phyloP scores from a whole-genome alignment of 2,113 vertebrate species.

The Hystrix brachyura region DNA sequence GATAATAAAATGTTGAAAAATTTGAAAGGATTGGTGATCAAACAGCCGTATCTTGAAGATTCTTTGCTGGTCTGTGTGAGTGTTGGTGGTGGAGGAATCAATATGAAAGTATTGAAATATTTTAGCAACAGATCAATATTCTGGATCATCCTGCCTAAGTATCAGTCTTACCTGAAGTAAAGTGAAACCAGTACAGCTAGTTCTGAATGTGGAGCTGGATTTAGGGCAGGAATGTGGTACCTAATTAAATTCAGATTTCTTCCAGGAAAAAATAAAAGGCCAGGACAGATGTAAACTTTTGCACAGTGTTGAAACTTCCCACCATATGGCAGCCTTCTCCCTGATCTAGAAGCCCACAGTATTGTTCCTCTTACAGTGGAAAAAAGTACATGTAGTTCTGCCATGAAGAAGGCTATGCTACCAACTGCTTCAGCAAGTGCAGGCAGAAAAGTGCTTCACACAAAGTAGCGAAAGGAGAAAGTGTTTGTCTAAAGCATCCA shows the following conservation, averaged over 20 bases:
- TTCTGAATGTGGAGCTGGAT: not conserved
- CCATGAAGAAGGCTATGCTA: not conserved
- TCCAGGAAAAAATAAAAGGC: not conserved
- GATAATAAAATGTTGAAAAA: constrained; percentile 12
- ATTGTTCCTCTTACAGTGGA: not conserved
- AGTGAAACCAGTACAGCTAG: not conserved
- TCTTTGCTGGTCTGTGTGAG: not conserved
- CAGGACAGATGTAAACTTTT: not conserved
- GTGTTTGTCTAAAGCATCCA: not conserved
- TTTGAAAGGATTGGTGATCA: not conserved
- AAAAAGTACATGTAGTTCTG: not conserved
- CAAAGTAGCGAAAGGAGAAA: not conserved
- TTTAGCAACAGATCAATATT: not conserved
- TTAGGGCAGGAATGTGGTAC: not conserved
- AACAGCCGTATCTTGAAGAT: not conserved
- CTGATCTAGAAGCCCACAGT: not conserved
- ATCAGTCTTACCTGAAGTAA: not conserved
- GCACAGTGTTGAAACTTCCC: not conserved
- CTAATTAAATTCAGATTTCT: constrained; percentile 2
- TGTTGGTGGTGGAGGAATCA: not conserved
- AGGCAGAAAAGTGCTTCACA: not conserved
- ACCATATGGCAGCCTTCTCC: not conserved
- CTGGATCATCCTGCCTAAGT: not conserved
- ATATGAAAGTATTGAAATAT: not conserved
- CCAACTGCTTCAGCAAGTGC: not conserved